Conservation (phyloP, 2,888 invertebrate species). For the Macaria notata region DNA sequence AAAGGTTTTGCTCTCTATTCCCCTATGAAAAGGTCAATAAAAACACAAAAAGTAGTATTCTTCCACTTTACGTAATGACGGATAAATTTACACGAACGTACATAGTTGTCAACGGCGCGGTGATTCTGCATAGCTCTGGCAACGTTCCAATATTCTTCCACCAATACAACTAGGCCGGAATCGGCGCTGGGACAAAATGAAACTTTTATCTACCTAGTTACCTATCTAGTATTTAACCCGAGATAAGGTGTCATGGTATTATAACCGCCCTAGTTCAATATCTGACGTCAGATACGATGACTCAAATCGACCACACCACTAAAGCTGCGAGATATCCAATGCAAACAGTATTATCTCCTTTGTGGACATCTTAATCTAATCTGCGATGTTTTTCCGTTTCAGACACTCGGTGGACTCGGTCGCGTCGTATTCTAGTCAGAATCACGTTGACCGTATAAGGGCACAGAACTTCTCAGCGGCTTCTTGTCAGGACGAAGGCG, state of each 20-base stretch:
- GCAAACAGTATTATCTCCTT: constrained; percentile 62
- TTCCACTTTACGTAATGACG: constrained; percentile 26
- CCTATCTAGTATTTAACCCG: constrained; percentile 18
- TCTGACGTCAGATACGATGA: constrained; percentile 53
- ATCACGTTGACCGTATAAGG: constrained; percentile 82
- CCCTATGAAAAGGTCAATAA: constrained; percentile 8
- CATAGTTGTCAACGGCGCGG: constrained; percentile 39
- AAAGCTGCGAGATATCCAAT: constrained; percentile 54
- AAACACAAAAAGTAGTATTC: constrained; percentile 9
- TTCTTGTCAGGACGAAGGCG: constrained; percentile 79
- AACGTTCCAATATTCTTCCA: constrained; percentile 43
- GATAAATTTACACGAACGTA: constrained; percentile 32
- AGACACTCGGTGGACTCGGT: constrained; percentile 83
- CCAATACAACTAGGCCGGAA: constrained; percentile 33
- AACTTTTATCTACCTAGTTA: constrained; percentile 18
- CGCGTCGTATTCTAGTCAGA: constrained; percentile 83
- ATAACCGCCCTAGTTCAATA: constrained; percentile 44
- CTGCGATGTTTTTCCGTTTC: constrained; percentile 63
- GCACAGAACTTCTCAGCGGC: constrained; percentile 80
- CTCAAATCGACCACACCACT: constrained; percentile 49
- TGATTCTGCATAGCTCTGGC: constrained; percentile 41
- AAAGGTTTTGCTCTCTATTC: not conserved
- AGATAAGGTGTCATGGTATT: constrained; percentile 21
- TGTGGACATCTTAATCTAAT: constrained; percentile 63
- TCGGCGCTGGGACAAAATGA: constrained; percentile 30